phyloP scores from a whole-genome alignment of 2,113 vertebrate species.

The Hiodon alosoides region DNA sequence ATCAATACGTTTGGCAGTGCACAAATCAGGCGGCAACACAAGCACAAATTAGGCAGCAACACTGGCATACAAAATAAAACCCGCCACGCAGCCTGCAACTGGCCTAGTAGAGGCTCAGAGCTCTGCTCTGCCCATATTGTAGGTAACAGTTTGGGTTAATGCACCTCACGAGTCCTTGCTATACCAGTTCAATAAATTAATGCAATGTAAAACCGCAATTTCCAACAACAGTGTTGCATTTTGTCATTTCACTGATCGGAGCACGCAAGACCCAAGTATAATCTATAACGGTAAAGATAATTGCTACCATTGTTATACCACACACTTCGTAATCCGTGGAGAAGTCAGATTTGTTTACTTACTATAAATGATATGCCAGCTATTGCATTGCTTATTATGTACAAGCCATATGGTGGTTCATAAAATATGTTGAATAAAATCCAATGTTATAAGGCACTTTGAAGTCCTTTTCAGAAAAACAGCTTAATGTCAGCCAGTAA shows the following conservation, averaged over 20 bases:
- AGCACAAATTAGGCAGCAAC: conserved; percentile 25
- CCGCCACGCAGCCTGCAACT: conserved; percentile 26
- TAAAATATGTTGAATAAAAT: conserved; percentile 59
- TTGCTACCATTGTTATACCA: not conserved
- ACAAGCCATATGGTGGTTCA: conserved; percentile 61
- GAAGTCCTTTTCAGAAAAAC: conserved; percentile 59
- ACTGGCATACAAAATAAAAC: conserved; percentile 46
- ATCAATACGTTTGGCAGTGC: conserved; percentile 50
- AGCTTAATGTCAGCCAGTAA: conserved; percentile 66
- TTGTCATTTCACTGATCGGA: too few relatives aligned
- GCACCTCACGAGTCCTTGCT: not conserved
- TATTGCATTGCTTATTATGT: conserved; percentile 6
- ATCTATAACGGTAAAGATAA: not conserved
- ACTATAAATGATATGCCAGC: not conserved
- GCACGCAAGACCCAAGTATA: not conserved
- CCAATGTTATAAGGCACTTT: conserved; percentile 58
- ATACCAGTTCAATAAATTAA: not conserved
- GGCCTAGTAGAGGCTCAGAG: conserved; percentile 38
- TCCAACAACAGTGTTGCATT: too few relatives aligned
- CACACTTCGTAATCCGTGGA: conserved; percentile 39
- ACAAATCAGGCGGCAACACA: conserved; percentile 51
- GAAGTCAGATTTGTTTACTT: not conserved
- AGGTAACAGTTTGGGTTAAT: conserved; percentile 30
- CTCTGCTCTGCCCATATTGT: conserved; percentile 43
- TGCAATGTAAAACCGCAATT: not conserved